Evolutionary conservation across 2,113 vertebrate species (phyloP), one percentile per base, ranked within the genome.

Genomic region (Platysteira castanea): DNA sequence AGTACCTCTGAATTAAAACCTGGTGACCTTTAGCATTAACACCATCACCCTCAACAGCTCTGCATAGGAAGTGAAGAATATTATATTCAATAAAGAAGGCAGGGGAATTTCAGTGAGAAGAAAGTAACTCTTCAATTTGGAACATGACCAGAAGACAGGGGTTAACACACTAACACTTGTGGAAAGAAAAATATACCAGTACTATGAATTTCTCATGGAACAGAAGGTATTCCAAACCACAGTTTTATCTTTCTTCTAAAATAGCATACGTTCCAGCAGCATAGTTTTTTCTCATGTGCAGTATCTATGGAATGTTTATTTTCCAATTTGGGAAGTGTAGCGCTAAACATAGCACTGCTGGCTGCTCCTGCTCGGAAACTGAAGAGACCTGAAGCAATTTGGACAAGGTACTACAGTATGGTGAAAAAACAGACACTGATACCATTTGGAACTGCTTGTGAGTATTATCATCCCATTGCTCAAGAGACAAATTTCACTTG

Each of bases 211-310:
- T 91, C 85, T 90, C 47, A 63, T 35, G 35, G 67, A 96, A 57
- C 16, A 83, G 70, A 83, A 93, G 35, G 50, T 52, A 85, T 94
- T 96, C 79, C 91, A 97, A 94, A 94, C 87, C 87, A 88, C 70
- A 39, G 81, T 73, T 94, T 96, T 86, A 96, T 89, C 89, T 95
- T 90, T 67, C 84, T 61, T 95, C 90, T 93, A 85, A 85, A 96
- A 95, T 10, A 93, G 89, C 42, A 49, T 8, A 76, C 19, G 0
- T 83, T 91, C 86, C 87, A 88, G 47, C 35, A 93, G 46, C 30
- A 27, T 2, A 30, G 50, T 57, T 54, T 79, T 94, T 93, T 95
- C 67, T 91, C 78, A 93, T 44, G 78, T 69, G 81, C 59, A 90
- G 59, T 44, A 87, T 83, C 67, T 67, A 31, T 6, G 69, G 84